These are phyloP conservation scores for Calycopis cecrops DNA, from an alignment of 1,140 invertebrate species.

Conservation along the genomic window DNA sequence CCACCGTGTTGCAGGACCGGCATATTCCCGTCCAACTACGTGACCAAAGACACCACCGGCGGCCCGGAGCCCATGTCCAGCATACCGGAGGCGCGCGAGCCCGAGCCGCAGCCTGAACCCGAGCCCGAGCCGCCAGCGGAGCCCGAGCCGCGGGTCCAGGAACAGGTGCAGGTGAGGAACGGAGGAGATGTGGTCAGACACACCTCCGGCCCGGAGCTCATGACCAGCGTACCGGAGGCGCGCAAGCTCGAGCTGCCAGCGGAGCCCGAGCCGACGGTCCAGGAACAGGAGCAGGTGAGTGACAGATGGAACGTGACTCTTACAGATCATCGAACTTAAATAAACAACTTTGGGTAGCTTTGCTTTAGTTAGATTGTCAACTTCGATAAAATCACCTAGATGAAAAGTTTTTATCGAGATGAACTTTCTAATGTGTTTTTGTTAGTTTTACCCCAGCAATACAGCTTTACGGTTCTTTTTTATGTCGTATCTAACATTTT, in stretches of 20 bases:
- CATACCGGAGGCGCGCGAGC: slow-evolving; percentile 53
- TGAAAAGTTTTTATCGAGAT: too few species aligned
- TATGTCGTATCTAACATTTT: too few species aligned
- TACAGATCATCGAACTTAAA: too few species aligned
- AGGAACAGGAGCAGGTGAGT: slow-evolving; percentile 21
- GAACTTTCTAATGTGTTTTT: too few species aligned
- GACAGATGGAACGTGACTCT: too few species aligned
- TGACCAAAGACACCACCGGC: slow-evolving; percentile 66
- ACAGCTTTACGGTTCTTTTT: too few species aligned
- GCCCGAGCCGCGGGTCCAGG: slow-evolving; percentile 2
- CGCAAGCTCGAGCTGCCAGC: slow-evolving; percentile 30
- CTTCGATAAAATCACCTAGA: too few species aligned
- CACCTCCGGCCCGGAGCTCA: slow-evolving; percentile 35
- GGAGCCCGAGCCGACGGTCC: slow-evolving; percentile 10
- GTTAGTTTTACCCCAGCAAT: too few species aligned
- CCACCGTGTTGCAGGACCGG: slow-evolving; percentile 77
- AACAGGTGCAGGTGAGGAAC: slow-evolving; percentile 21
- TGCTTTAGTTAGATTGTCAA: too few species aligned
- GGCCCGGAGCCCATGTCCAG: slow-evolving; percentile 36
- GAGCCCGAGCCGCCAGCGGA: slow-evolving; percentile 17
- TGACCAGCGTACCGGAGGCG: slow-evolving; percentile 49
- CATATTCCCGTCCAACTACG: slow-evolving; percentile 97
- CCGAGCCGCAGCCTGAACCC: slow-evolving; percentile 25
- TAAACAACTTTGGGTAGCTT: too few species aligned
- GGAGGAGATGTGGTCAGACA: slow-evolving; percentile 78